Evolutionary conservation across 2,113 vertebrate species (phyloP), one percentile per base, ranked within the genome.

Genomic region (Mystacornis crossleyi): DNA sequence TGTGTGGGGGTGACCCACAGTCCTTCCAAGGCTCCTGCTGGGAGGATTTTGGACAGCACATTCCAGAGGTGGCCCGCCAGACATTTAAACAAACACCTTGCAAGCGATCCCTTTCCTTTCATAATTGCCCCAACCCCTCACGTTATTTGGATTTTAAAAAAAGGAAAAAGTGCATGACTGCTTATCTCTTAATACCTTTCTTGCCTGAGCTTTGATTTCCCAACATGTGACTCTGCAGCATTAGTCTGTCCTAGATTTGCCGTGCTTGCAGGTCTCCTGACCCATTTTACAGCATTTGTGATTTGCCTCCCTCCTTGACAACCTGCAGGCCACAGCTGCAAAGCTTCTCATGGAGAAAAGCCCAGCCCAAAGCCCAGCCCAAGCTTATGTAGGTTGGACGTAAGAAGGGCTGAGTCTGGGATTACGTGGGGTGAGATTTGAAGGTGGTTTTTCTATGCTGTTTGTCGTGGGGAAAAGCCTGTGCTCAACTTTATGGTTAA

Each of bases 211-310:
- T 96, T 82, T 96, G 55, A 81, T 95, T 96, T 91, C 54, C 57
- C 20, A 95, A 64, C 86, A 93, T 95, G 95, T 91, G 95, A 88
- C 83, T 92, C 94, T 97, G 96, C 96, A 95, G 96, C 85, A 90
- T 81, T 60, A 92, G 90, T 51, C 91, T 97, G 97, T 91, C 97
- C 97, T 67, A 96, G 94, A 97, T 97, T 97, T 96, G 85, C 80
- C 77, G 51, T 55, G 95, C 93, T 92, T 78, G 94, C 96, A 96
- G 93, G 90, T 94, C 95, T 96, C 93, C 95, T 95, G 95, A 96
- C 95, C 93, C 94, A 95, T 96, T 97, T 97, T 96, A 16, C 81
- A 86, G 93, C 88, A 2, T 4, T 6, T 90, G 73, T 69, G 57
- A 78, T 90, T 86, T 90, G 85, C 86, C 48, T 91, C 65, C 64